Percentiles rank a stretch among this genome's conserved stretches.
phyloP scores from a whole-genome alignment of 2,888 invertebrate species.

The Sylvicola fuscatus region DNA sequence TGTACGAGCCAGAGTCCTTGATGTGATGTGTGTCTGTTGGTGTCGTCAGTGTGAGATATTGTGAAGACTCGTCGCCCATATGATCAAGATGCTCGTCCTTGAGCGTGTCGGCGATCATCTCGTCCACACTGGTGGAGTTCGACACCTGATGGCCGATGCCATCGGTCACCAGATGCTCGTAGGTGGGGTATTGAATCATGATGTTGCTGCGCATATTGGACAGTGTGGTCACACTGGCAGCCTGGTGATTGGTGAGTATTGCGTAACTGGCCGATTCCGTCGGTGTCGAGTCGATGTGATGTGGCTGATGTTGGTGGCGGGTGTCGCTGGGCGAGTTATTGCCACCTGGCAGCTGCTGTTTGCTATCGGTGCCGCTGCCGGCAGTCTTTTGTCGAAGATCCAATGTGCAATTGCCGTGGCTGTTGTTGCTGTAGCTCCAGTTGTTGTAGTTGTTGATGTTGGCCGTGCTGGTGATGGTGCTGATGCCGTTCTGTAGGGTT shows the following conservation, averaged over 20 bases:
- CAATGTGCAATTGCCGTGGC: constrained; percentile 4
- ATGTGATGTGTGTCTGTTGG: constrained; percentile 11
- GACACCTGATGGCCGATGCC: neutral
- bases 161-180: neutral
- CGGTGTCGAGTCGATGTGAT: neutral
- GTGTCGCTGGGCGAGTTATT: too few species aligned
- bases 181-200: neutral
- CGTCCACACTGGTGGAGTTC: constrained; percentile 11
- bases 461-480: neutral
- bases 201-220: constrained; percentile 11
- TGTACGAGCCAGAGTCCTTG: constrained; percentile 12
- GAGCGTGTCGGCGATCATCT: constrained; percentile 24
- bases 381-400: constrained; percentile 4
- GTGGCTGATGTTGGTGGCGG: too few species aligned
- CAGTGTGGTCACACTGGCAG: constrained; percentile 10
- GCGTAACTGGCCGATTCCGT: neutral
- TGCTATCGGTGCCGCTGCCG: neutral
- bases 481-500: neutral
- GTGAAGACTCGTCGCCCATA: constrained; percentile 10
- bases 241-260: constrained; percentile 4
- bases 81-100: constrained; percentile 20
- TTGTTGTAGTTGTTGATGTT: neutral
- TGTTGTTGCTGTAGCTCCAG: constrained; percentile 2
- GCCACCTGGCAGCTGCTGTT: too few species aligned
- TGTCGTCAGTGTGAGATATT: constrained; percentile 21